phyloP scores from a whole-genome alignment of 1,140 invertebrate genomes.

The Nasonia giraulti region DNA sequence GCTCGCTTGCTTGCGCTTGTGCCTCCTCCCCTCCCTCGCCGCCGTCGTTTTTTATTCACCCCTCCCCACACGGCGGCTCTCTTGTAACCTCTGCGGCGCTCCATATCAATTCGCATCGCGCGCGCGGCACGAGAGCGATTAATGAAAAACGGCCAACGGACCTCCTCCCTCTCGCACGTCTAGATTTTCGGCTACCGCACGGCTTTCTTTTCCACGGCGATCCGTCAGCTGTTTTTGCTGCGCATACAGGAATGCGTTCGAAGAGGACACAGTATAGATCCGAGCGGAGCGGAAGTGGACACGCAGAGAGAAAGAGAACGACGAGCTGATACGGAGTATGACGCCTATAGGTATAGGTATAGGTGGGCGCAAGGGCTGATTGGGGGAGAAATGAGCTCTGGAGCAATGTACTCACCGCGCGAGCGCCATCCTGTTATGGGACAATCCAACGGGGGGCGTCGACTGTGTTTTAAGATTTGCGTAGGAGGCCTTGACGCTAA shows the following conservation, averaged over 20 bases:
- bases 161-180: neutral
- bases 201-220: neutral
- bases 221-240: neutral
- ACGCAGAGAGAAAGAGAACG: neutral
- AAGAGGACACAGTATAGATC: neutral
- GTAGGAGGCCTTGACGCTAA: conserved; percentile 64
- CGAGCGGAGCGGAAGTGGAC: conserved; percentile 13
- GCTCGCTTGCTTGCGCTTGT: neutral
- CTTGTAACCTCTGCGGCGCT: neutral
- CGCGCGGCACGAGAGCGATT: neutral
- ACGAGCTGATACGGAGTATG: neutral
- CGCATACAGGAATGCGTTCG: neutral
- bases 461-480: conserved; percentile 78
- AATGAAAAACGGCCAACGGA: neutral
- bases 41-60: neutral
- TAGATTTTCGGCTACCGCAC: neutral
- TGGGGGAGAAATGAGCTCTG: neutral
- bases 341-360: neutral
- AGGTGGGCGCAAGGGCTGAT: neutral
- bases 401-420: conserved; percentile 74
- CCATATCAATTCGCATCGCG: neutral
- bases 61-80: neutral
- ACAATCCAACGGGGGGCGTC: conserved; percentile 76
- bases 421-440: conserved; percentile 79
- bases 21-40: neutral